Conservation (phyloP, 1,140 invertebrate genomes). For the Drosophila nebulosa region DNA sequence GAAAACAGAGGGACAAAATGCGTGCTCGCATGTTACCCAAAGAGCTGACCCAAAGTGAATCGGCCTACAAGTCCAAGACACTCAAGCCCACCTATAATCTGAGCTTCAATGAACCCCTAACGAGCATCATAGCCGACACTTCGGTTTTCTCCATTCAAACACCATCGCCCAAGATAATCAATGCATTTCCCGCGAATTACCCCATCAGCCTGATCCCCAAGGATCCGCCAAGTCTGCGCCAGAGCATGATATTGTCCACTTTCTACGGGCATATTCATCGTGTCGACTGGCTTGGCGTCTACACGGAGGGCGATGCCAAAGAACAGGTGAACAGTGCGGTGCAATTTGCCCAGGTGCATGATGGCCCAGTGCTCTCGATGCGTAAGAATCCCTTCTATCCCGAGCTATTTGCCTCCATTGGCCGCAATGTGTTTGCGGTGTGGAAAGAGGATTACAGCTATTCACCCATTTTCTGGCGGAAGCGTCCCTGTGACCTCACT, state of each 20-base stretch:
- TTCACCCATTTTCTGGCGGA: constrained; percentile 83
- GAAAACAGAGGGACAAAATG: constrained; percentile 23
- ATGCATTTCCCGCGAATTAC: constrained; percentile 45
- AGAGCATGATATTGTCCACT: constrained; percentile 67
- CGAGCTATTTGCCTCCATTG: constrained; percentile 83
- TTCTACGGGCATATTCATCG: constrained; percentile 54
- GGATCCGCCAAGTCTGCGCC: constrained; percentile 72
- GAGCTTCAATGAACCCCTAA: constrained; percentile 80
- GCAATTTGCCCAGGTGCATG: constrained; percentile 83
- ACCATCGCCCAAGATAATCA: constrained; percentile 17
- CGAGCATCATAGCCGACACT: constrained; percentile 71
- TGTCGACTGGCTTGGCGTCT: constrained; percentile 81
- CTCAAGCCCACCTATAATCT: constrained; percentile 85
- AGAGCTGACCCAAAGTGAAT: constrained; percentile 83
- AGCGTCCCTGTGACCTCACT: constrained; percentile 82
- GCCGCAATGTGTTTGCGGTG: constrained; percentile 83
- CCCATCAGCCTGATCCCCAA: constrained; percentile 68
- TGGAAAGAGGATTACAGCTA: constrained; percentile 82
- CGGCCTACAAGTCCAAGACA: constrained; percentile 83
- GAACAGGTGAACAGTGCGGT: constrained; percentile 81
- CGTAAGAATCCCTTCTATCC: constrained; percentile 83
- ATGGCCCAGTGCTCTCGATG: constrained; percentile 84
- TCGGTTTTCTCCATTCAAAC: constrained; percentile 39
- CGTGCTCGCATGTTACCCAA: constrained; percentile 81
- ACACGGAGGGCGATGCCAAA: constrained; percentile 81